Conservation (phyloP, 2,888 invertebrate genomes). For the Euproctis similis region DNA sequence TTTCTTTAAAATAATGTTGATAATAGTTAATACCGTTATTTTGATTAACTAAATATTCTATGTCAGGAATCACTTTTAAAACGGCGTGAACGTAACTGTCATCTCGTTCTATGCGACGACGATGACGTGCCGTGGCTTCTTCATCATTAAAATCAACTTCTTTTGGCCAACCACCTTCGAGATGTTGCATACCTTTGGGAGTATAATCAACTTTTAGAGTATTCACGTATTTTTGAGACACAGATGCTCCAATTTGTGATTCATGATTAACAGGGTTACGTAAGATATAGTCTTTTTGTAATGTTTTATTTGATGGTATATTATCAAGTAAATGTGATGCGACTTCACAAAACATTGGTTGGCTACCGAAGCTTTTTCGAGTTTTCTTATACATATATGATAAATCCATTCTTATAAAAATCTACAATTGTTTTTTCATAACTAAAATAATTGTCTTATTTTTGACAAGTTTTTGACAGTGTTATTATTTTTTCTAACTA, state of each 20-base stretch:
- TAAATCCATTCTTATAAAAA: conserved; percentile 19
- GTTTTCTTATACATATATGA: conserved; percentile 46
- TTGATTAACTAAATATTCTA: conserved; percentile 79
- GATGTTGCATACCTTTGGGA: conserved; percentile 78
- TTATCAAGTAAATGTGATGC: conserved; percentile 40
- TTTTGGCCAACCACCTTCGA: conserved; percentile 89
- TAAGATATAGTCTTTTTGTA: conserved; percentile 47
- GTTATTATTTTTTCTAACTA: too few relatives aligned
- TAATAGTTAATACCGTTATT: conserved; percentile 87
- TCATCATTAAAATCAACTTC: conserved; percentile 78
- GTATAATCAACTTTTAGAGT: conserved; percentile 71
- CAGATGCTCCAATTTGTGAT: conserved; percentile 42
- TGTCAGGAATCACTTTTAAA: conserved; percentile 59
- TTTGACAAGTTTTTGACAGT: too few relatives aligned
- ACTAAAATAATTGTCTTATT: conserved; percentile 1
- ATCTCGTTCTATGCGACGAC: conserved; percentile 85
- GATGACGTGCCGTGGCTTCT: conserved; percentile 80
- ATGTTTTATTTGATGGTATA: conserved; percentile 35
- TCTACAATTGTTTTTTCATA: background rate
- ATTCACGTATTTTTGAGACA: conserved; percentile 65
- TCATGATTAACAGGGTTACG: conserved; percentile 61
- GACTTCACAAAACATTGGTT: conserved; percentile 52
- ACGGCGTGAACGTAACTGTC: conserved; percentile 81
- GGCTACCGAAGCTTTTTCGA: conserved; percentile 58
- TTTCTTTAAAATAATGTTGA: conserved; percentile 79